A percentile compares a stretch with the other conserved stretches of the same genome.
Evolutionary conservation across 2,113 vertebrate species (phyloP).

Genomic region (Urocitellus parryii): DNA sequence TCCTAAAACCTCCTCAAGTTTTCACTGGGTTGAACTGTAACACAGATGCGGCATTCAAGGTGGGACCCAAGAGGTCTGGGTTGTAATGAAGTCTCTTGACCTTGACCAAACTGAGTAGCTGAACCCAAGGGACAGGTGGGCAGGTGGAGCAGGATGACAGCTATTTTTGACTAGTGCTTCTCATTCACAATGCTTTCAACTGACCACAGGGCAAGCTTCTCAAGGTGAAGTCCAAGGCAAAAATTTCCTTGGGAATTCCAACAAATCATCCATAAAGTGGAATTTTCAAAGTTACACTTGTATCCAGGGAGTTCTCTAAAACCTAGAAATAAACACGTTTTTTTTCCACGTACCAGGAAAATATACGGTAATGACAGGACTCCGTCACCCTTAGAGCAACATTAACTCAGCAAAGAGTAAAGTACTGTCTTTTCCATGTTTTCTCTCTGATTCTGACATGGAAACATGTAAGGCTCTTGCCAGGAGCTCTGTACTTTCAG

Average conservation of each 20-base stretch:
- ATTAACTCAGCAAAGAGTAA: no score
- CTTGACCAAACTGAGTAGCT: not conserved
- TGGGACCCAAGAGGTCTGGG: not conserved
- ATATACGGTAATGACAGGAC: no score
- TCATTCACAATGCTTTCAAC: not conserved
- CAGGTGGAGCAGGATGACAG: not conserved
- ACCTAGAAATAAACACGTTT: not conserved
- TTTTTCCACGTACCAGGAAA: not conserved
- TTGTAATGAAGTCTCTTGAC: conserved; percentile 43
- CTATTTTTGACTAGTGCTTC: conserved; percentile 36
- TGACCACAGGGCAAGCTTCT: not conserved
- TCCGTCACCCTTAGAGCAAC: not conserved
- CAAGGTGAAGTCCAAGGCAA: not conserved
- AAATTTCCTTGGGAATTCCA: not conserved
- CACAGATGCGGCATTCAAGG: not conserved
- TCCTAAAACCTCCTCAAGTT: not conserved
- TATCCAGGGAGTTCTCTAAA: not conserved
- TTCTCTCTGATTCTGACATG: not conserved
- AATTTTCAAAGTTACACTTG: not conserved
- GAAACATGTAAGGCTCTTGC: not conserved
- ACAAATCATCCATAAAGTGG: not conserved
- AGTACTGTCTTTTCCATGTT: not conserved
- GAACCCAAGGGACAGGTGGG: not conserved
- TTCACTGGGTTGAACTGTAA: not conserved
- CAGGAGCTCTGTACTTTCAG: not conserved